These are phyloP conservation scores for Aphelinus atriplicis DNA, from an alignment of 1,140 invertebrate species.

Conservation along the genomic window DNA sequence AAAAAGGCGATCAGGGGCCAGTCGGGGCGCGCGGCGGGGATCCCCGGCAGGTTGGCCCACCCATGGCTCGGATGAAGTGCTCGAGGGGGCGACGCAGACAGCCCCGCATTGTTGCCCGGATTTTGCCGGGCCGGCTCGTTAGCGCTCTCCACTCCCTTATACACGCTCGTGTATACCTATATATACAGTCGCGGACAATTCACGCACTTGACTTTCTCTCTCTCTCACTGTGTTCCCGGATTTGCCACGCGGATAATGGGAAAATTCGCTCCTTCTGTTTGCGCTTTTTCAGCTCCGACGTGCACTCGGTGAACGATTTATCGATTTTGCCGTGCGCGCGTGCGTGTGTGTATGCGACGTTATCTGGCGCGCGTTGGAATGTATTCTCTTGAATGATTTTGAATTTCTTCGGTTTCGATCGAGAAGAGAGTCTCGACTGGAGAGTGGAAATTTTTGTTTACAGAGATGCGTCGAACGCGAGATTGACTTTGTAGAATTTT, in stretches of 20 bases:
- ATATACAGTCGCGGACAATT: neutral
- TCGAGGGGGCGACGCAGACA: neutral
- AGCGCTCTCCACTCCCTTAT: neutral
- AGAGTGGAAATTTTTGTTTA: no score
- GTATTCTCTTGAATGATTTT: no score
- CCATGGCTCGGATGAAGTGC: constrained; percentile 49
- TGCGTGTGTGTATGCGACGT: neutral
- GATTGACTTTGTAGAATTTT: no score
- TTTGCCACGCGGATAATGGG: neutral
- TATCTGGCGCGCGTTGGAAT: neutral
- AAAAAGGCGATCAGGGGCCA: constrained; percentile 5
- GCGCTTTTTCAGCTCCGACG: neutral
- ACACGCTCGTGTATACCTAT: neutral
- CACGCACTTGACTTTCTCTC: constrained; percentile 36
- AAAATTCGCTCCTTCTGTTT: constrained; percentile 3
- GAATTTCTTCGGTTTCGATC: no score
- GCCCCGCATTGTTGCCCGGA: neutral
- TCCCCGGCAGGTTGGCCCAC: constrained; percentile 49
- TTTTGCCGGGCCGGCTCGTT: neutral
- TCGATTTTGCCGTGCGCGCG: neutral
- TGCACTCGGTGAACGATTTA: neutral
- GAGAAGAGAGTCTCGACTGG: no score
- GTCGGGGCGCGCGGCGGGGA: constrained; percentile 45
- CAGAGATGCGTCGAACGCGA: no score
- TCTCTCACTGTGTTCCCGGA: neutral